A percentile compares a stretch with the other conserved stretches of the same genome.
Conservation (phyloP, 2,113 vertebrate genomes). For the Tenebrosternarchus preto region DNA sequence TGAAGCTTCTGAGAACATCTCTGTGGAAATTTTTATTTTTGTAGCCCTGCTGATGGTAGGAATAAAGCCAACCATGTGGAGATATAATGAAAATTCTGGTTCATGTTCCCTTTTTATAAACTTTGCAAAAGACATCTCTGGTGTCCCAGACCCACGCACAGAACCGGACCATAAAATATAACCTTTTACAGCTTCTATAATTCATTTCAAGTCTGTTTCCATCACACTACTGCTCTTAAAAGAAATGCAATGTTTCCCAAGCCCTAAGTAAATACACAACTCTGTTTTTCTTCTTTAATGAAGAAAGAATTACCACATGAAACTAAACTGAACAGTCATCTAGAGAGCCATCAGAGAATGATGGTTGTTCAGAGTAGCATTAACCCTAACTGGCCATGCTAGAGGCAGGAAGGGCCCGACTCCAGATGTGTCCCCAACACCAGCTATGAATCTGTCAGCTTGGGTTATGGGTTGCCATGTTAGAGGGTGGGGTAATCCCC, state of each 20-base stretch:
- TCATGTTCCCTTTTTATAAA: conserved; percentile 12
- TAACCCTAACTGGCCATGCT: conserved; percentile 35
- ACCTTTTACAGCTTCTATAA: conserved; percentile 33
- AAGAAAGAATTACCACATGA: conserved; percentile 50
- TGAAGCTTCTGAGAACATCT: background rate
- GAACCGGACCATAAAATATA: conserved; percentile 26
- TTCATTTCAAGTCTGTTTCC: conserved; percentile 56
- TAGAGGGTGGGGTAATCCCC: conserved; percentile 1
- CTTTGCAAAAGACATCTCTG: background rate
- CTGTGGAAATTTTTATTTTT: background rate
- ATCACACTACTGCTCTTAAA: conserved; percentile 54
- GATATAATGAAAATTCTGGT: background rate
- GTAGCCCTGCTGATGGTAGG: background rate
- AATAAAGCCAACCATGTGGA: background rate
- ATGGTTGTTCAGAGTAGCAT: conserved; percentile 57
- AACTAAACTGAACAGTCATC: conserved; percentile 29
- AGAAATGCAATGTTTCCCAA: conserved; percentile 50
- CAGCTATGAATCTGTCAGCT: conserved; percentile 63
- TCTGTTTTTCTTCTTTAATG: conserved; percentile 1
- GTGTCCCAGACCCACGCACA: conserved; percentile 1
- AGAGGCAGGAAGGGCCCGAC: conserved; percentile 24
- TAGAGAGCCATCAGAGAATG: conserved; percentile 49
- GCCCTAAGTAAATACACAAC: conserved; percentile 12
- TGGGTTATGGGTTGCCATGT: conserved; percentile 51
- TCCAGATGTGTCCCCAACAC: conserved; percentile 63